A percentile compares a stretch with the other conserved stretches of the same genome.
phyloP scores from a whole-genome alignment of 1,140 invertebrate species.

The Drosophila cardini region DNA sequence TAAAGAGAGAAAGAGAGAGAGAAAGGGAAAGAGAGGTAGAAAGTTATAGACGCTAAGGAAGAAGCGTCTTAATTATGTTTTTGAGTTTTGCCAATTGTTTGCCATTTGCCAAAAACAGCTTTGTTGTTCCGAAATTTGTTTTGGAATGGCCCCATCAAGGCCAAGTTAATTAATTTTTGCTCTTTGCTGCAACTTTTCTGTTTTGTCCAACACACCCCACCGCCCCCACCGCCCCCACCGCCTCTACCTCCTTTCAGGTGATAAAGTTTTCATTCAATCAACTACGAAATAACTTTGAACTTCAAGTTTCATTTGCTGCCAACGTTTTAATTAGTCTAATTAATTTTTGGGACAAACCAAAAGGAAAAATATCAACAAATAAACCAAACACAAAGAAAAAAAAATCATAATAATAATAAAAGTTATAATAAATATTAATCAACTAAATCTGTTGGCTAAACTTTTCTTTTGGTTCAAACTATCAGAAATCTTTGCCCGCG shows the following conservation, averaged over 20 bases:
- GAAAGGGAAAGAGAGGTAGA: neutral
- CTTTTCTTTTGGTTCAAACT: neutral
- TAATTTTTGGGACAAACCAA: slow-evolving; percentile 59
- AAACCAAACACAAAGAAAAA: neutral
- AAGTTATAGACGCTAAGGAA: slow-evolving; percentile 1
- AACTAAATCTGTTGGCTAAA: neutral
- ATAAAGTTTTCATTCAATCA: slow-evolving; percentile 80
- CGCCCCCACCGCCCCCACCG: neutral
- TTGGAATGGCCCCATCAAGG: slow-evolving; percentile 22
- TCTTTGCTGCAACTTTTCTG: slow-evolving; percentile 20
- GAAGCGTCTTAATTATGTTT: slow-evolving; percentile 74
- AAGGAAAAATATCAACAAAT: slow-evolving; percentile 20
- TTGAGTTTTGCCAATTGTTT: slow-evolving; percentile 71
- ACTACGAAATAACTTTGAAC: slow-evolving; percentile 73
- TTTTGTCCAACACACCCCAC: neutral
- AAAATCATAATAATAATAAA: slow-evolving; percentile 8
- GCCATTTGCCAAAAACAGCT: slow-evolving; percentile 43
- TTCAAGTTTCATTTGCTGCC: slow-evolving; percentile 57
- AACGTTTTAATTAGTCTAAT: slow-evolving; percentile 79
- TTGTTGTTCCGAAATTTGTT: slow-evolving; percentile 21
- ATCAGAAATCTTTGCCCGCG: neutral
- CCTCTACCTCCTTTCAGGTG: slow-evolving; percentile 37
- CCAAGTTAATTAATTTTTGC: slow-evolving; percentile 76
- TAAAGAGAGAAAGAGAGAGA: neutral
- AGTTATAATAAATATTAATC: neutral